A percentile compares a stretch with the other conserved stretches of the same genome.
Conservation (phyloP, 2,113 vertebrate species). For the Microcebus griseorufus region DNA sequence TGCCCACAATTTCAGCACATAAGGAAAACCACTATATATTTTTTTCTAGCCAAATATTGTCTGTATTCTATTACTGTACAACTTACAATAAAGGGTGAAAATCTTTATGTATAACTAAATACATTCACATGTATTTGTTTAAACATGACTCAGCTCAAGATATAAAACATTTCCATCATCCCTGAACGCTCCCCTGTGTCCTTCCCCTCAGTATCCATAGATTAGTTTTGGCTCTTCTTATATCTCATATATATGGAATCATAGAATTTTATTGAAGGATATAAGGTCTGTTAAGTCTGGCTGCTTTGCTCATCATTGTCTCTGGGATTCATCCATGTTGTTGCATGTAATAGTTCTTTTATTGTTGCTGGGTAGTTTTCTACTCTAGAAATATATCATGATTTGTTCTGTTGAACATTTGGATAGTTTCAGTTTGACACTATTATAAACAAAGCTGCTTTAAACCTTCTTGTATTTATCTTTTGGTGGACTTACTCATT, state of each 20-base stretch:
- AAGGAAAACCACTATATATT: not conserved
- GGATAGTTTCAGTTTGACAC: not conserved
- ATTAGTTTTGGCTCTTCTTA: not conserved
- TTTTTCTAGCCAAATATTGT: not conserved
- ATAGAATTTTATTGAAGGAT: not conserved
- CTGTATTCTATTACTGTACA: constrained; percentile 2
- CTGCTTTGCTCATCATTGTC: not conserved
- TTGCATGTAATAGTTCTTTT: not conserved
- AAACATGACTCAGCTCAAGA: constrained; percentile 30
- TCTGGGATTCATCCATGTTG: not conserved
- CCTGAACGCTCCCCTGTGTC: not conserved
- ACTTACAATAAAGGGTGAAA: constrained; percentile 13
- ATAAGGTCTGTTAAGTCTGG: not conserved
- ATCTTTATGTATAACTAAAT: not conserved
- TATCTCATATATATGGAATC: not conserved
- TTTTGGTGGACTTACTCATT: not conserved
- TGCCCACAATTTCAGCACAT: not conserved
- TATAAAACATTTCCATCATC: not conserved
- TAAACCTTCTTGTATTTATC: not conserved
- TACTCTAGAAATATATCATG: not conserved
- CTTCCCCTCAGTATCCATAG: not conserved
- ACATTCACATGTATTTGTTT: not conserved
- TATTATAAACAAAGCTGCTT: constrained; percentile 13
- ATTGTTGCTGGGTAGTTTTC: not conserved
- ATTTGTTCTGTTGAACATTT: constrained; percentile 23